A percentile compares a stretch with the other conserved stretches of the same genome.
phyloP scores from a whole-genome alignment of 2,797 vertebrate species.

The Coregonus sp. region DNA sequence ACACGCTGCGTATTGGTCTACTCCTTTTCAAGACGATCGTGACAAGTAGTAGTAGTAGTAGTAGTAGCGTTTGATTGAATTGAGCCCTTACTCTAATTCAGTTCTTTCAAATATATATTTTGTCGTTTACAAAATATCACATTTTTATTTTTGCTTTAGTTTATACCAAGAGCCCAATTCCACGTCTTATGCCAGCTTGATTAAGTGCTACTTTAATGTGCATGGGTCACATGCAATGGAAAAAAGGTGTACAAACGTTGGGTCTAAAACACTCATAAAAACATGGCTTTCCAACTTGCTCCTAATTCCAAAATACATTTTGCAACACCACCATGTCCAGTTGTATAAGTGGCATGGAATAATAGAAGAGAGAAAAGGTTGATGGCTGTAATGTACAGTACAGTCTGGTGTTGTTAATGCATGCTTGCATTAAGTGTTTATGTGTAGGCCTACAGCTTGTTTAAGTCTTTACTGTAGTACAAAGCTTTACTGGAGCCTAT shows the following conservation, averaged over 20 bases:
- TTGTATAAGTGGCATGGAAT: conserved; percentile 64
- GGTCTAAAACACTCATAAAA: conserved; percentile 58
- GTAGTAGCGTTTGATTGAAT: neutral
- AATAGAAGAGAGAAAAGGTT: conserved; percentile 47
- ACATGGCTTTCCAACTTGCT: conserved; percentile 60
- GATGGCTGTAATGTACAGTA: conserved; percentile 22
- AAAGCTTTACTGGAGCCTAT: no score
- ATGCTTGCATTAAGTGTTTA: conserved; percentile 34
- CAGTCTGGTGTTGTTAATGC: conserved; percentile 52
- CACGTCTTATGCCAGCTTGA: conserved; percentile 36
- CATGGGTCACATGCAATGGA: conserved; percentile 45
- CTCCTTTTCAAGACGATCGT: no score
- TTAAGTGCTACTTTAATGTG: conserved; percentile 56
- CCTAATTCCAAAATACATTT: conserved; percentile 57
- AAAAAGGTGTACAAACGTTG: conserved; percentile 55
- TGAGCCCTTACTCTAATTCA: conserved; percentile 17
- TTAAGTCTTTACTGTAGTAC: conserved; percentile 18
- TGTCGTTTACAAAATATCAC: conserved; percentile 12
- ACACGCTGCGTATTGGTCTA: no score
- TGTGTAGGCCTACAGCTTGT: conserved; percentile 44
- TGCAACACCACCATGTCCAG: conserved; percentile 54
- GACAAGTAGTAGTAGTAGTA: no score
- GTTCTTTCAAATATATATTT: conserved; percentile 25
- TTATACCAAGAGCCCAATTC: conserved; percentile 18
- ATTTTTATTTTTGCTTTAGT: conserved; percentile 28